A percentile compares a stretch with the other conserved stretches of the same genome.
Conservation (phyloP, 2,113 vertebrate species). For the Saguinus midas region DNA sequence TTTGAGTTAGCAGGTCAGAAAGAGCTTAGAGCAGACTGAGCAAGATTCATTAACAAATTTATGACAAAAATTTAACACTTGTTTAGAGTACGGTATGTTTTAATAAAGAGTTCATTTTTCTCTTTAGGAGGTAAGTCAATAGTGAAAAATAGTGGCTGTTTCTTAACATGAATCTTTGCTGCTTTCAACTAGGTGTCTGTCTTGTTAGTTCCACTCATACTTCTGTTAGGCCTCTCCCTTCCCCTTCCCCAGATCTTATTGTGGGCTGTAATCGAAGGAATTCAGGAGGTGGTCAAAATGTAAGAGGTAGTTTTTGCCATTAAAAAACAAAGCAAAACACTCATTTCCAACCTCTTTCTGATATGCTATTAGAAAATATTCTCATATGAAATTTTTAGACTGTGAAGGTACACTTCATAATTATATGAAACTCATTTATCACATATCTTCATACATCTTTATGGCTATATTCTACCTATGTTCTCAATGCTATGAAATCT, state of each 20-base stretch:
- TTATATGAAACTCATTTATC: background rate
- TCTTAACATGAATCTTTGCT: background rate
- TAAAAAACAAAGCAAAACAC: background rate
- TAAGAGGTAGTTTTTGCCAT: background rate
- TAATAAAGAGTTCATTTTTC: background rate
- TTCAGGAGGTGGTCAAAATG: background rate
- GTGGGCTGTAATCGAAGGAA: background rate
- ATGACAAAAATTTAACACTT: background rate
- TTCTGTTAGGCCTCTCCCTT: background rate
- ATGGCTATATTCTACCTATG: background rate
- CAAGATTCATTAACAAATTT: background rate
- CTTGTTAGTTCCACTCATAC: background rate
- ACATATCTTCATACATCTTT: background rate
- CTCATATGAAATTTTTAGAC: background rate
- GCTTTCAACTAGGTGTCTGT: background rate
- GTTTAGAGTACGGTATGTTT: background rate
- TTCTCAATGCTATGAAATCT: background rate
- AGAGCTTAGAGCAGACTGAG: background rate
- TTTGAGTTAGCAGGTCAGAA: background rate
- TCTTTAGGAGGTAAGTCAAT: background rate
- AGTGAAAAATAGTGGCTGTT: background rate
- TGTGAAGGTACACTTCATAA: background rate
- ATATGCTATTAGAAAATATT: background rate
- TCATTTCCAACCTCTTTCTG: background rate
- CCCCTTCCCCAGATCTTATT: background rate